These are phyloP conservation scores for Drosophila melanosoma DNA, from an alignment of 2,888 invertebrate species.

Conservation along the genomic window DNA sequence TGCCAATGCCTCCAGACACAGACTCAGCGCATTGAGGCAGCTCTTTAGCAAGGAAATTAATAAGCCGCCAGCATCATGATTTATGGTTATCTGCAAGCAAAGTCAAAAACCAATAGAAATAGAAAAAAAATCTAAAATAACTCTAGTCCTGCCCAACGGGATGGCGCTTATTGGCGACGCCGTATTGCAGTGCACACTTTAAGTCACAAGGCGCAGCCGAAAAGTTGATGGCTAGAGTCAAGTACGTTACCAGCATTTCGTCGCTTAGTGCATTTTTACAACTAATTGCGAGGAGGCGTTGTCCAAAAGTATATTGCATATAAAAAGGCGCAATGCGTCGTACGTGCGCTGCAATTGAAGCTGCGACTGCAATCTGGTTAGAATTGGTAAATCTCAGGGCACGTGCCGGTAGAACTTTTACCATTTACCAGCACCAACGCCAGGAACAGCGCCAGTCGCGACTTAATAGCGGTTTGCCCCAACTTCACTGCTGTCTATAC, in stretches of 20 bases:
- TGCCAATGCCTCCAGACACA: constrained; percentile 81
- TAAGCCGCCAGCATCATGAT: constrained; percentile 90
- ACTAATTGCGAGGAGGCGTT: constrained; percentile 62
- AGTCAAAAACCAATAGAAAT: constrained; percentile 15
- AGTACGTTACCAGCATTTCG: constrained; percentile 59
- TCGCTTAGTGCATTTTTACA: constrained; percentile 69
- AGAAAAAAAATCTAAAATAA: background rate
- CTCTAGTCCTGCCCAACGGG: background rate
- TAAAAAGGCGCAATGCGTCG: constrained; percentile 71
- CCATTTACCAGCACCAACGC: constrained; percentile 58
- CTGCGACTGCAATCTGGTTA: constrained; percentile 11
- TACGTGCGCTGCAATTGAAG: constrained; percentile 63
- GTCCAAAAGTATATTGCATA: constrained; percentile 73
- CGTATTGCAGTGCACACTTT: constrained; percentile 70
- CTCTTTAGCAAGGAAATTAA: constrained; percentile 86
- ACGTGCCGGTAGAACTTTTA: constrained; percentile 74
- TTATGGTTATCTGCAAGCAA: constrained; percentile 89
- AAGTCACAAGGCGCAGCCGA: constrained; percentile 42
- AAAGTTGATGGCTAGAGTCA: constrained; percentile 41
- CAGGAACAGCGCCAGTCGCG: constrained; percentile 43
- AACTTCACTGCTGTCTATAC: constrained; percentile 38
- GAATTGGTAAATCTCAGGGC: constrained; percentile 69
- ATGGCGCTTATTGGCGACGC: constrained; percentile 44
- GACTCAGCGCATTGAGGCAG: constrained; percentile 82
- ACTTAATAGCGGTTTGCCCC: constrained; percentile 60